Base-by-base conservation (phyloP, 2,888 invertebrate genomes). In the Tuberolachnus salignus region DNA sequence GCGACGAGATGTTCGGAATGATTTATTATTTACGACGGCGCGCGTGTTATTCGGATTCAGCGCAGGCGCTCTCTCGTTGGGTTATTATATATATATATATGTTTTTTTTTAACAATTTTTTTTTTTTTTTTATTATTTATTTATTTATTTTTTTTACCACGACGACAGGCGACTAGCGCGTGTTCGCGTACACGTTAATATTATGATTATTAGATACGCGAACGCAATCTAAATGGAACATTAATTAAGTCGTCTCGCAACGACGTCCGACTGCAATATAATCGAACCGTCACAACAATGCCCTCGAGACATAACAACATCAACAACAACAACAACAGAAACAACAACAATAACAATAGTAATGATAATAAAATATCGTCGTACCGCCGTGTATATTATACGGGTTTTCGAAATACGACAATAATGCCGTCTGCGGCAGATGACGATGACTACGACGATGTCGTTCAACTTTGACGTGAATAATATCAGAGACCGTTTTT, bases 11-110 rank as follows among this genome's bases (percentile, higher is more conserved):
- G 59, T 59, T 16, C 59, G 51, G 51, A 51, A 63, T 72, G 72
- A 72, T 72, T 72, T 72, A 34, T 34, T 34, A n/a, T n/a, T n/a
- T n/a, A 72, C 61, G 51, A 72, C 16, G n/a, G n/a, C 19, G 46
- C n/a, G 26, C 46, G 19, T n/a, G 6, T 51, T n/a, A 26, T 51
- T 51, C 49, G 51, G 51, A 67, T 51, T 51, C n/a, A 51, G 26
- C 23, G 11, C 49, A 26, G 26, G 51, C n/a, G 49, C 23, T 3
- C 14, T 51, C 16, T 16, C 16, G 51, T 51, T 16, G 46, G 46
- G 46, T 46, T 13, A 14, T 51, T 51, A 51, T n/a, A n/a, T n/a
- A n/a, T n/a, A n/a, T n/a, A n/a, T n/a, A n/a, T n/a, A n/a, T n/a
- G n/a, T n/a, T n/a, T n/a, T n/a, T n/a, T n/a, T n/a, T n/a, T n/a